Evolutionary conservation across 1,140 invertebrate species (phyloP), one percentile per base, ranked within the genome.

Genomic region (Saccostrea glomerata): DNA sequence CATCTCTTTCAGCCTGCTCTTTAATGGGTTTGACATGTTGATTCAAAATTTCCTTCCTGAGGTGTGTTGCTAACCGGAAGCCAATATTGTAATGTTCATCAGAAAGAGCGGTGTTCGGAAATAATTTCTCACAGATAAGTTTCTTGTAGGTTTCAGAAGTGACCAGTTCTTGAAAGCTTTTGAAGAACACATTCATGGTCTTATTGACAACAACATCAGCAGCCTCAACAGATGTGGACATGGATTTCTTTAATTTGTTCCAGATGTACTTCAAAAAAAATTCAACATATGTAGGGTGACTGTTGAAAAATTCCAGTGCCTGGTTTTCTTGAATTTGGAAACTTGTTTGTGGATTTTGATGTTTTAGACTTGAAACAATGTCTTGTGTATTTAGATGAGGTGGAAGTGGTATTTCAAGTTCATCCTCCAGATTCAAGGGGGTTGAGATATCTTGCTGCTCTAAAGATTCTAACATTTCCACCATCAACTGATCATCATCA

Each of bases 181-280:
- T 86, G 58, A 85, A 89, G 23, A 86, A 60, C 55, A 82, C 47
- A 82, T 87, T 86, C 66, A 73, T 86, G 13, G 60, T 23, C 47
- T 86, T 86, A 23, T 86, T 86, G 63, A 6, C 60, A 55, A 86
- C 60, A 70, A 63, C 47, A 70, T 36, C 20, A 47, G 47, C 60
- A 70, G 85, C 60, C 66, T n/a, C 82, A 83, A 83, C 20, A 63
- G 56, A 87, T 40, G 30, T 11, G 40, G 55, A 23, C 40, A 84
- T 63, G 23, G 77, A 17, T 87, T 84, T 82, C 9, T 82, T 87
- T 30, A 83, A 55, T 66, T 89, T 63, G 40, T 55, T 17, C 70
- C 70, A 73, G 2, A 86, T 30, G 30, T 85, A 73, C 6, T 15
- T 56, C 12, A 85, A 63, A 40, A 70, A 88, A 12, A 60, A 40